Base-by-base conservation (phyloP, 2,113 vertebrate species). In the Vanacampus margaritifer region DNA sequence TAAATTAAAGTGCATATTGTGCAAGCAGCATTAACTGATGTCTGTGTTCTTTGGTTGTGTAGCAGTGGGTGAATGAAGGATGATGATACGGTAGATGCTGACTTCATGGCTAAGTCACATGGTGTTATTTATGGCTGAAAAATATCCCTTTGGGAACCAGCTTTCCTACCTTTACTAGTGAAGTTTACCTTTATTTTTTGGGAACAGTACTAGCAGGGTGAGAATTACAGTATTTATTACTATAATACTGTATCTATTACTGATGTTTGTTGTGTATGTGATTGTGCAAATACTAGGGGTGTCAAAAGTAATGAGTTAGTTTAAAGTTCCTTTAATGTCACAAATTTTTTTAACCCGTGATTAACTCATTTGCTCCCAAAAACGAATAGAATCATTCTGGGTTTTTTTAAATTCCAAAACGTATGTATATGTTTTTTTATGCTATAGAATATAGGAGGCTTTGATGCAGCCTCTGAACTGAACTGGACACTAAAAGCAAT, bases 101-200 rank as follows among this genome's bases (percentile, higher is more conserved):
- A 73, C 45, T 43, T 65, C 0, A 74, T 23, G 46, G 35, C 28
- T 64, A 9, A 67, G 63, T 80, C 69, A 75, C 53, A 64, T 57
- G 64, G 56, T 62, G 36, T 70, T 71, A 60, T 68, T 71, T 73
- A 71, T 50, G 64, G 36, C 19, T n/a, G 26, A 35, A 36, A n/a
- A 58, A 43, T 8, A 41, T n/a, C n/a, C 51, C 48, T 16, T 8
- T 36, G 32, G 64, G 57, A 23, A 57, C 39, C 17, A 3, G 23
- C 16, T 39, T 50, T 58, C n/a, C n/a, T n/a, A n/a, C n/a, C n/a
- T n/a, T n/a, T n/a, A n/a, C n/a, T n/a, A n/a, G n/a, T n/a, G n/a
- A n/a, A 17, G 17, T 16, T 19, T 46, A 16, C 17, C 2, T 19
- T 46, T 4, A 11, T 4, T 57, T 19, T 35, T 36, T 53, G 28